Evolutionary conservation across 2,113 vertebrate species (phyloP).

Genomic region (Candoia aspera): DNA sequence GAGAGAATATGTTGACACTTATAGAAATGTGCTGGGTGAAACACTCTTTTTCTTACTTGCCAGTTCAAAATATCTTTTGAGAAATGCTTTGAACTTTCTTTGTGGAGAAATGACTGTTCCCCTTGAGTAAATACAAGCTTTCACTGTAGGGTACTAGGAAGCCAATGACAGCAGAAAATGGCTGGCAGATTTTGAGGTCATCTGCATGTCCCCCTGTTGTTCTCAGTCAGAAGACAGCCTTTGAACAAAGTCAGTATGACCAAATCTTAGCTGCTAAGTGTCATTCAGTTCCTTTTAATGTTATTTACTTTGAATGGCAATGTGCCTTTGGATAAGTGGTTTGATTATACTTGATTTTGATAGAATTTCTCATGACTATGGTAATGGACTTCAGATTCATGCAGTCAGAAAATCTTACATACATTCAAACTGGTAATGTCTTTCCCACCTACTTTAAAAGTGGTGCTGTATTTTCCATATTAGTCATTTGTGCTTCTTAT

Average conservation of each 20-base stretch:
- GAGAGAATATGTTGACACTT: neutral
- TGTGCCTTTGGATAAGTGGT: constrained; percentile 16
- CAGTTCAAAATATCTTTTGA: constrained; percentile 17
- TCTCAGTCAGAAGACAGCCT: constrained; percentile 5
- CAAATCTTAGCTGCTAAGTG: constrained; percentile 14
- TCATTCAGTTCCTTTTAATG: constrained; percentile 49
- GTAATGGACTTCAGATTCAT: constrained; percentile 9
- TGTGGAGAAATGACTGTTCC: constrained; percentile 2
- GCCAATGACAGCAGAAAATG: constrained; percentile 26
- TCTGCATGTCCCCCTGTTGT: neutral
- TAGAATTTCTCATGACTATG: neutral
- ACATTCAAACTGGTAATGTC: neutral
- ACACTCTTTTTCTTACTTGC: neutral
- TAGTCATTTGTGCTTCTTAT: constrained; percentile 12
- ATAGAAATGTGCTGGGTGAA: neutral
- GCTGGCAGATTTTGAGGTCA: neutral
- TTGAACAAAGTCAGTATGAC: constrained; percentile 18
- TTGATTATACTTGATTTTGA: constrained; percentile 20
- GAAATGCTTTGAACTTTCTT: constrained; percentile 2
- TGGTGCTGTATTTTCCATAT: neutral
- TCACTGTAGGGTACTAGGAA: constrained; percentile 24
- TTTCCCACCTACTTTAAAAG: neutral
- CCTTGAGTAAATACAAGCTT: constrained; percentile 23
- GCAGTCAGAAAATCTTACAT: neutral
- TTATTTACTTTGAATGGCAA: constrained; percentile 44